Percentiles rank a stretch among this genome's conserved stretches.
These are phyloP conservation scores for Xestia xanthographa DNA, from an alignment of 2,888 invertebrate species.

Conservation along the genomic window DNA sequence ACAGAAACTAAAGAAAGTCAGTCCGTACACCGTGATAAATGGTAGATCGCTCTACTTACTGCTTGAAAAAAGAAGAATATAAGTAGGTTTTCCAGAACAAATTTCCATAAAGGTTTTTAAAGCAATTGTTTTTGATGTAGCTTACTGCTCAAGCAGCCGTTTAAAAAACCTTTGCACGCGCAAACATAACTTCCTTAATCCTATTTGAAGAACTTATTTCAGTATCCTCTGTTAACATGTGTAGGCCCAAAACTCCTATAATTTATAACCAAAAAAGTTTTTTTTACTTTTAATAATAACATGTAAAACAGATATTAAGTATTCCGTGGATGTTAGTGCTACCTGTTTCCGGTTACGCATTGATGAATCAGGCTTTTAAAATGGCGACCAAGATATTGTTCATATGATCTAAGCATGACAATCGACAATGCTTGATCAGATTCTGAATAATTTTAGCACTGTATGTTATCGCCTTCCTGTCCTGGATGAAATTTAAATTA, in stretches of 20 bases:
- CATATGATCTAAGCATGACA: slow-evolving; percentile 58
- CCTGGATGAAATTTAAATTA: slow-evolving; percentile 45
- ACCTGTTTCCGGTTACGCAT: slow-evolving; percentile 62
- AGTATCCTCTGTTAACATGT: slow-evolving; percentile 22
- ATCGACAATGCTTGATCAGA: slow-evolving; percentile 59
- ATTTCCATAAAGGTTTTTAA: slow-evolving; percentile 1
- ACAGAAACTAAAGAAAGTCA: neutral
- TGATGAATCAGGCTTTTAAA: slow-evolving; percentile 63
- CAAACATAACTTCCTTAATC: slow-evolving; percentile 23
- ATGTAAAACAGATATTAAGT: slow-evolving; percentile 64
- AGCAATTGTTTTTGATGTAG: slow-evolving; percentile 6
- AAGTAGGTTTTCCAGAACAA: neutral
- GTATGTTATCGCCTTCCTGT: slow-evolving; percentile 43
- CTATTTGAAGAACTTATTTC: slow-evolving; percentile 12
- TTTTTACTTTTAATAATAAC: slow-evolving; percentile 30
- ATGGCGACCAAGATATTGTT: slow-evolving; percentile 57
- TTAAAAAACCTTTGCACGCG: slow-evolving; percentile 27
- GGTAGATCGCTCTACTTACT: neutral
- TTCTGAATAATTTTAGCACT: slow-evolving; percentile 63
- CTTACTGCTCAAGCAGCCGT: neutral
- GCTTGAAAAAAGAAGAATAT: neutral
- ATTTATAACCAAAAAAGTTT: slow-evolving; percentile 24
- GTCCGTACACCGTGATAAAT: neutral
- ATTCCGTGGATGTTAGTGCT: slow-evolving; percentile 63
- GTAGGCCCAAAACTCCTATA: slow-evolving; percentile 18